Evolutionary conservation across 2,797 vertebrate genomes (phyloP), one percentile per base, ranked within the genome.

Genomic region (Sciurus carolinensis): DNA sequence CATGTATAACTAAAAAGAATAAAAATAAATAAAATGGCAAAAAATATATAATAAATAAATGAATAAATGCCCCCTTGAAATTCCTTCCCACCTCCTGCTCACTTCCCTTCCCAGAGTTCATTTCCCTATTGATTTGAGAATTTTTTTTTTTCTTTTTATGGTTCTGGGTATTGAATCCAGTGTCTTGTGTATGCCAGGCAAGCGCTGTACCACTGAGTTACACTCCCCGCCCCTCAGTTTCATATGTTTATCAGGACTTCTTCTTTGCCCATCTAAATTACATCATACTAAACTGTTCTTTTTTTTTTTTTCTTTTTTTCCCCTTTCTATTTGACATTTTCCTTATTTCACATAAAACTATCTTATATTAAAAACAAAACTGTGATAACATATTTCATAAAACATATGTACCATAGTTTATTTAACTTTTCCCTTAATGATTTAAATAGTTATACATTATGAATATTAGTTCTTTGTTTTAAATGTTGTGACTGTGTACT

Each of bases 381-480:
- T 44, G 10, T 47, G 44, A 47, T 71, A 52, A 20, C 50, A 44
- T 24, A 62, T 69, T 57, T 50, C 28, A 11, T 66, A 28, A 90
- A 50, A 64, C 47, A 22, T 73, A 73, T 93, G 5, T 87, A 73
- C 66, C 71, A 79, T 73, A 73, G 20, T 81, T 52, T 52, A 52
- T 52, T 52, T 47, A 7, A 14, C 50, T 13, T 76, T 77, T 90
- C 66, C 84, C 57, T 76, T 92, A 89, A 72, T 26, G 22, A 59
- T 69, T 84, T 88, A 42, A 93, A 62, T 90, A 91, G 67, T 87
- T 84, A 81, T 5, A 79, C 7, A 73, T 59, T 82, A 59, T 15
- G 36, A 15, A 3, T 76, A 67, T 88, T 83, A 50, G 9, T 82
- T 89, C 12, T 87, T 82, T 87, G 47, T 62, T 88, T 95, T 89